Evolutionary conservation across 2,888 invertebrate species (phyloP), one percentile per base, ranked within the genome.

Genomic region (Autographa pulchrina): DNA sequence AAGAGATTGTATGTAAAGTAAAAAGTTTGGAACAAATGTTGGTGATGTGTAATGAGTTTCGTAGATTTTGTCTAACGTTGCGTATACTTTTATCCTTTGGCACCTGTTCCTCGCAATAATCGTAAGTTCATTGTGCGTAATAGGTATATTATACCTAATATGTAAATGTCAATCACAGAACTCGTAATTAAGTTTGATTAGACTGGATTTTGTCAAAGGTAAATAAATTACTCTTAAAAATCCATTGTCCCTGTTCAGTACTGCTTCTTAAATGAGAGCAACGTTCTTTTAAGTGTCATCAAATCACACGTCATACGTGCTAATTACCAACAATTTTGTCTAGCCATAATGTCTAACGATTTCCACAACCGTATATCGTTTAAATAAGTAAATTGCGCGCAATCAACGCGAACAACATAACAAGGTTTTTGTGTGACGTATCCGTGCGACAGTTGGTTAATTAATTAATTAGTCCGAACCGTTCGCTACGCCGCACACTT

Each of bases 401-500:
- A n/a, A 54, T 52, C 18, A 52, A 31, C 14, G 31, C 52, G 25
- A 59, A 31, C 56, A 35, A 16, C 20, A 31, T 56, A 58, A 41
- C 20, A 65, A 56, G 48, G 48, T 32, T 80, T 31, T 25, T 41
- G 13, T 31, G 65, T 16, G 61, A 54, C 58, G 68, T 65, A 56
- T 69, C 68, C 70, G 70, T 56, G 60, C 48, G 60, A 68, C 63
- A 65, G 43, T 43, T 61, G 70, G 62, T 80, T 70, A 73, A 80
- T 77, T 80, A 62, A 70, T 70, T 65, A 80, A 77, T 77, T 61
- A 80, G 77, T 69, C 52, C 80, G 41, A 60, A 64, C 68, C 70
- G 35, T 35, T 54, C 48, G 60, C 64, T 48, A 62, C 38, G 64
- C 65, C 38, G 48, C 48, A 32, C 66, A 68, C 61, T 67, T 72